Evolutionary conservation across 2,797 vertebrate species (phyloP), one percentile per base, ranked within the genome.

Genomic region (Lagorchestes hirsutus): DNA sequence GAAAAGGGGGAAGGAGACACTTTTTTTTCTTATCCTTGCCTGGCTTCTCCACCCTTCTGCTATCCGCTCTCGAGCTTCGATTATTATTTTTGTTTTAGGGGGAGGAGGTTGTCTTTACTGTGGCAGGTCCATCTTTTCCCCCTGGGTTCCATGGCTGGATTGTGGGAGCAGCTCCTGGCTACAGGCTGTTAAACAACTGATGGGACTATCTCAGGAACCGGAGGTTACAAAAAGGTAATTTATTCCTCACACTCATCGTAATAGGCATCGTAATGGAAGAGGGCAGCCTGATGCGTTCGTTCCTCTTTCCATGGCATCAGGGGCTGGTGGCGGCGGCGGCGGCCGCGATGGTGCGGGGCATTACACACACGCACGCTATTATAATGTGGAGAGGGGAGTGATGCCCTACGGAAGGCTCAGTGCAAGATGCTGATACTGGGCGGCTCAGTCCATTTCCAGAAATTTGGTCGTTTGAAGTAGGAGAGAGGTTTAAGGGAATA

Each of bases 181-280:
- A 98, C 98, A 98, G 98, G 98, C 98, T 98, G 98, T 97, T 98
- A 98, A 98, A 95, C 98, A 96, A 91, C 98, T 96, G 98, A 99
- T 98, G 98, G 98, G 98, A 97, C 95, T 55, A 93, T 93, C 96
- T 58, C 96, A 4, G 95, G 96, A 82, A 95, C 95, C 96, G 54
- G 96, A 96, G 93, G 82, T 90, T 58, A 34, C 93, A 91, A 91
- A 97, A 97, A 98, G 98, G 98, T 98, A 98, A 98, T 97, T 95
- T 92, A 92, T 97, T 93, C 93, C 93, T 82, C 91, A 52, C 93
- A 93, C 96, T 94, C 97, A 93, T 92, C 56, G 3, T 40, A 57
- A 92, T 40, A 92, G 96, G 58, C 96, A 91, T 94, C 91, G 93
- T 92, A 91, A 93, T 4, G 92, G 92, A 91, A 90, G 22, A 56